Base-by-base conservation (phyloP, 2,888 invertebrate species). In the Cryptophagus acutangulus region DNA sequence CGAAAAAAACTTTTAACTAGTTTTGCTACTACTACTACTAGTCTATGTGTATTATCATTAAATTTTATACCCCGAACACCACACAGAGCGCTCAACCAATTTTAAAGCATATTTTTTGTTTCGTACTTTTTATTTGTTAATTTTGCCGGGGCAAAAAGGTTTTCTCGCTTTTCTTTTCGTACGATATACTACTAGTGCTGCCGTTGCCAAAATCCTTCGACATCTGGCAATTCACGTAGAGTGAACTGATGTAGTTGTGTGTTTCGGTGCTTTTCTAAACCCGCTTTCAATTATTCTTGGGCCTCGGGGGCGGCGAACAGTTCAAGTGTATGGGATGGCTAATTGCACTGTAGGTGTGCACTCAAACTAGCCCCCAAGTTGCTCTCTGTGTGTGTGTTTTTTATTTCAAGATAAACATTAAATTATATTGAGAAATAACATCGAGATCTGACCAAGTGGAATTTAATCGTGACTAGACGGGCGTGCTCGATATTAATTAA, bases 151-250 rank as follows among this genome's bases (percentile, higher is more conserved):
- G 9, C 9, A 29, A 12, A n/a, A 29, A 12, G 29, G 24, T 20
- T 20, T 20, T 20, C n/a, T n/a, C n/a, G n/a, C n/a, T 20, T 20
- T 20, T 20, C 24, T 20, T 20, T 8, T 6, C 24, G 24, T n/a
- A 20, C 6, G 6, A 20, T 8, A 20, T 20, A n/a, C n/a, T 20
- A 20, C n/a, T n/a, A n/a, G n/a, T n/a, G 24, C 24, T 8, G n/a
- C 6, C 24, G 24, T n/a, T 20, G n/a, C 24, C n/a, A 20, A 20
- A 20, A 20, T 20, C n/a, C 6, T 20, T 20, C 24, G 24, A 20
- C 24, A 20, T 20, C 24, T 20, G 24, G 24, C 24, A 20, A 8
- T 20, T 20, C 24, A 20, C 24, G 24, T 20, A 20, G 24, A 20
- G 24, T n/a, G n/a, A n/a, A n/a, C n/a, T n/a, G n/a, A n/a, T 20